phyloP scores from a whole-genome alignment of 2,113 vertebrate species.

The Pterophyllum scalare region DNA sequence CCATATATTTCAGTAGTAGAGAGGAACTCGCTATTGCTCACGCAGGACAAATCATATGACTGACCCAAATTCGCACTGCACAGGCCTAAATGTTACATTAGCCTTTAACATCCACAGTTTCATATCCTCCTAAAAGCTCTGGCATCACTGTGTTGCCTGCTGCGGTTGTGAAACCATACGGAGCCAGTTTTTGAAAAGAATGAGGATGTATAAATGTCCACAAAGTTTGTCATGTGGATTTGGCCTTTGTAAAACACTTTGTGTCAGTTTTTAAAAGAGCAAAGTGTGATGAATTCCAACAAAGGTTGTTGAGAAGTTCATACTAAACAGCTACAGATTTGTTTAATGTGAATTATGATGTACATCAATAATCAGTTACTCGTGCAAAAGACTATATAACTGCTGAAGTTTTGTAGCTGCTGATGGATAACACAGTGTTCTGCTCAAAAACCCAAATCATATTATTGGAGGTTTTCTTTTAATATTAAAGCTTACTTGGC shows the following conservation, averaged over 20 bases:
- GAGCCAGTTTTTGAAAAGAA: not conserved
- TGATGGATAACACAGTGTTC: too few species aligned
- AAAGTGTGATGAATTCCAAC: accelerated
- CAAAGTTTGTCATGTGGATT: not conserved
- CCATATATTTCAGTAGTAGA: not conserved
- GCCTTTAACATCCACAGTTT: not conserved
- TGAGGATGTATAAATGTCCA: not conserved
- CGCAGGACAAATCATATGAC: slow-evolving; percentile 23
- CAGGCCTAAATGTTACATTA: not conserved
- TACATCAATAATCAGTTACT: accelerated
- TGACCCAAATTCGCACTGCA: slow-evolving; percentile 27
- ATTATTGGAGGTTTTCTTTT: accelerated
- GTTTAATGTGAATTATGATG: not conserved
- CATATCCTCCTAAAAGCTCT: slow-evolving; percentile 3
- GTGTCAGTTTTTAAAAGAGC: not conserved
- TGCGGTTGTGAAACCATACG: not conserved
- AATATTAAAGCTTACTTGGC: not conserved
- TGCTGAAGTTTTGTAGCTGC: not conserved
- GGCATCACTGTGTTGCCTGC: not conserved
- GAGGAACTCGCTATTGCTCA: not conserved
- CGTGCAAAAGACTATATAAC: not conserved
- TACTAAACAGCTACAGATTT: accelerated
- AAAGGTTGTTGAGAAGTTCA: not conserved
- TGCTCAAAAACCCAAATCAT: not conserved
- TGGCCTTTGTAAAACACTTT: not conserved